Percentiles rank a stretch among this genome's conserved stretches.
phyloP scores from a whole-genome alignment of 2,113 vertebrate genomes.

The Hippocampus guttulatus region DNA sequence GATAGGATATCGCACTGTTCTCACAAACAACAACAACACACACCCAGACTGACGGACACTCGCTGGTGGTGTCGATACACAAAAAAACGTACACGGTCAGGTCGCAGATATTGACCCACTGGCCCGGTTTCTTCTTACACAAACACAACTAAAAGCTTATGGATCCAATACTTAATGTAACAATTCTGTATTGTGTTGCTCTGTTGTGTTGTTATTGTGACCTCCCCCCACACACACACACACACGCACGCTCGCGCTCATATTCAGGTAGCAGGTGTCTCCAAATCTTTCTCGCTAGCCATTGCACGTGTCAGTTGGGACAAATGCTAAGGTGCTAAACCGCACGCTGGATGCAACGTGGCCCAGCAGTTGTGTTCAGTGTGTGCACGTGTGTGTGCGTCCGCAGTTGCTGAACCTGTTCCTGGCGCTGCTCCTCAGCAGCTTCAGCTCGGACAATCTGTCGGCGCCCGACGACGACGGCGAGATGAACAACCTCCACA shows the following conservation, averaged over 20 bases:
- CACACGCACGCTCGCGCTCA: not conserved
- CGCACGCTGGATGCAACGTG: not conserved
- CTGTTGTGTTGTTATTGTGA: not conserved
- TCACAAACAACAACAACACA: slow-evolving; percentile 2
- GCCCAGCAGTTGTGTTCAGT: not conserved
- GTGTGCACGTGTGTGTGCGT: slow-evolving; percentile 6
- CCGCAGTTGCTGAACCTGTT: slow-evolving; percentile 93
- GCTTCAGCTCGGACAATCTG: slow-evolving; percentile 94
- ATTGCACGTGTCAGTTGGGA: not conserved
- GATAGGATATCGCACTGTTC: slow-evolving; percentile 19
- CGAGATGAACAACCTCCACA: slow-evolving; percentile 96
- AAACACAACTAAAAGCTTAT: slow-evolving; percentile 12
- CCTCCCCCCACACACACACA: not conserved
- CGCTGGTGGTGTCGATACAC: too few relatives aligned
- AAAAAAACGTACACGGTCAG: not conserved
- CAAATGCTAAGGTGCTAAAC: not conserved
- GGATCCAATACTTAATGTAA: not conserved
- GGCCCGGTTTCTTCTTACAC: slow-evolving; percentile 25
- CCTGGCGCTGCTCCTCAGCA: slow-evolving; percentile 93
- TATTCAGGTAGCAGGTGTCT: not conserved
- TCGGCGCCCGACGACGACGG: slow-evolving; percentile 89
- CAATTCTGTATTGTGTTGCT: not conserved
- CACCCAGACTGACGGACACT: not conserved
- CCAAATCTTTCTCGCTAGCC: too few relatives aligned
- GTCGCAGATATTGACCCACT: slow-evolving; percentile 33